Conservation (phyloP, 2,888 invertebrate species). For the Leucophora obtusa region DNA sequence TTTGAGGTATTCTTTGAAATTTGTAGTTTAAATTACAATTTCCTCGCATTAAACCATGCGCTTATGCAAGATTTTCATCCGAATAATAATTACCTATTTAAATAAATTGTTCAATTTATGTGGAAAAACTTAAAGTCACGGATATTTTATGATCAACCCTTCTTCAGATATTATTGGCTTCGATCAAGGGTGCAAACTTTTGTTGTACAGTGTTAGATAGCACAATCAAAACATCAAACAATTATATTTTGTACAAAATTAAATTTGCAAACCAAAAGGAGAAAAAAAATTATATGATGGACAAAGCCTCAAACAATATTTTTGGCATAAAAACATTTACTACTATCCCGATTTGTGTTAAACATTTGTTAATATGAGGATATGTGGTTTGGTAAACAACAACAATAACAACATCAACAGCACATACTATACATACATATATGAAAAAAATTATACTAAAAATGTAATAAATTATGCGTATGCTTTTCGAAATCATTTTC, state of each 20-base stretch:
- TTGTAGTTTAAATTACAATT: no score
- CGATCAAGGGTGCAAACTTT: no score
- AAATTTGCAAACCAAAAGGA: slow-evolving; percentile 2
- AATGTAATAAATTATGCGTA: slow-evolving; percentile 44
- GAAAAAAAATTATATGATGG: not conserved
- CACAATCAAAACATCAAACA: slow-evolving; percentile 17
- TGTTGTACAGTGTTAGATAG: no score
- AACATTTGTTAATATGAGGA: slow-evolving; percentile 37
- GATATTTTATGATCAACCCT: no score
- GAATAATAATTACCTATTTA: no score
- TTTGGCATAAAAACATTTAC: not conserved
- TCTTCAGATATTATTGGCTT: no score
- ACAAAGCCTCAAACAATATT: slow-evolving; percentile 1
- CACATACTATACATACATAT: not conserved
- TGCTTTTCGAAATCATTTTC: slow-evolving; percentile 11
- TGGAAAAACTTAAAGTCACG: no score
- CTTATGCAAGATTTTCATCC: no score
- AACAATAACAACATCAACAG: not conserved
- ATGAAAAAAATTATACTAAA: slow-evolving; percentile 17
- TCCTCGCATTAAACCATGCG: no score
- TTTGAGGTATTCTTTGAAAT: no score
- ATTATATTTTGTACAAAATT: slow-evolving; percentile 12
- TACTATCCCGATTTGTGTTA: slow-evolving; percentile 18
- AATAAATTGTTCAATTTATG: no score
- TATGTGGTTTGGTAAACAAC: slow-evolving; percentile 35